Base-by-base conservation (phyloP, 2,113 vertebrate genomes). In the Protomyctophum bolini region DNA sequence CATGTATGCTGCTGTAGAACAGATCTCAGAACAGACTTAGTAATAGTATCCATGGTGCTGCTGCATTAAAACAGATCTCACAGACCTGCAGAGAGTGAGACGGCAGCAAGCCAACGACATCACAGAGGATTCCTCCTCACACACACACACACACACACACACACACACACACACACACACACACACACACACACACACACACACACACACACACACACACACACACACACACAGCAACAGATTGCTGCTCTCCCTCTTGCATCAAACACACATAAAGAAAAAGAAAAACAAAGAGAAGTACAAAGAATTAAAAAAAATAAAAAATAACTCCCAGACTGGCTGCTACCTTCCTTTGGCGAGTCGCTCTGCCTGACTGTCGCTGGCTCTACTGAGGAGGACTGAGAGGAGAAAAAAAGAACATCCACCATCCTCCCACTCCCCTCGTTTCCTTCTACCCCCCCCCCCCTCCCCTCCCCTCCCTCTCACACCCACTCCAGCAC, bases 1-100 rank as follows among this genome's bases (percentile, higher is more conserved):
- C 95, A 96, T 96, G 88, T 21, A 21, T 21, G 21, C 21, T 21
- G 21, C 21, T 21, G 21, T 21, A 21, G 21, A 2, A 21, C 21
- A 21, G 21, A 21, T 21, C 21, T 21, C 21, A 21, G 21, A 21
- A 1, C 21, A 21, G 21, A 21, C 21, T 21, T 21, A 2, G 21
- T 21, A 21, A 21, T 21, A 21, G 21, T 21, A 21, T 21, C 21
- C 21, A 21, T 21, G 21, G 21, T 21, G 21, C 21, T 21, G 21
- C 21, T 21, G 21, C 21, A 21, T 21, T 21, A 21, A 21, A 21
- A 21, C 21, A 21, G 21, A 21, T 21, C 21, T 21, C 21, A 21
- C 21, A 21, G 6, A 21, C 21, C 21, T 21, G n/a, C 21, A 21
- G 21, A 21, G 21, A 21, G 21, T 21, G 21, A 21, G 21, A 21